Percentiles rank a stretch among this genome's conserved stretches.
phyloP scores from a whole-genome alignment of 1,140 invertebrate species.

The Hyles vespertilio region DNA sequence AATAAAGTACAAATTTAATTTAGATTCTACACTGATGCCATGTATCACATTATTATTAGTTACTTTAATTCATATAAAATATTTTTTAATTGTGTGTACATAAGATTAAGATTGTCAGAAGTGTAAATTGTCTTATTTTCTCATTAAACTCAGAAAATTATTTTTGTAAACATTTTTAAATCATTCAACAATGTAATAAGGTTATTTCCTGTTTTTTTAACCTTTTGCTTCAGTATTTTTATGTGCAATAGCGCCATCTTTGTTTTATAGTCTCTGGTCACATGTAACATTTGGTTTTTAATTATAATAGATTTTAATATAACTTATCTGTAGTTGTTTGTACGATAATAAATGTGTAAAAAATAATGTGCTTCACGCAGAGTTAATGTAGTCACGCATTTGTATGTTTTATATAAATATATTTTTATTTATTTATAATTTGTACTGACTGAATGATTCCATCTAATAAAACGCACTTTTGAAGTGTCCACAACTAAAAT shows the following conservation, averaged over 20 bases:
- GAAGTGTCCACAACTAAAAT: constrained; percentile 49
- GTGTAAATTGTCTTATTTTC: no score
- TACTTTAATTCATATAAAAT: not conserved
- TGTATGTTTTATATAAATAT: not conserved
- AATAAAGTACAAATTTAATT: constrained; percentile 39
- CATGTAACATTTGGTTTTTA: no score
- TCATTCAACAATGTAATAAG: no score
- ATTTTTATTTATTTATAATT: constrained; percentile 13
- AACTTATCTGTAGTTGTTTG: no score
- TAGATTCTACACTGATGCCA: constrained; percentile 39
- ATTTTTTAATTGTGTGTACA: constrained; percentile 7
- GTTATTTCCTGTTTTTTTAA: no score
- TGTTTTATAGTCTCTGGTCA: no score
- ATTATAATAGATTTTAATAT: no score
- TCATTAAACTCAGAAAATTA: no score
- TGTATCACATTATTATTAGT: constrained; percentile 36
- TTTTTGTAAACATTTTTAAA: no score
- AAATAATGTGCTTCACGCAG: not conserved
- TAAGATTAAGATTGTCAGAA: no score
- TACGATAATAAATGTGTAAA: not conserved
- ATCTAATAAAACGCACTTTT: constrained; percentile 63
- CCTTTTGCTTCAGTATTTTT: no score
- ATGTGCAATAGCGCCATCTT: no score
- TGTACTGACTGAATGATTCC: constrained; percentile 38
- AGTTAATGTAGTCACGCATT: constrained; percentile 1